phyloP scores from a whole-genome alignment of 2,113 vertebrate genomes.

The Datnioides undecimradiatus region DNA sequence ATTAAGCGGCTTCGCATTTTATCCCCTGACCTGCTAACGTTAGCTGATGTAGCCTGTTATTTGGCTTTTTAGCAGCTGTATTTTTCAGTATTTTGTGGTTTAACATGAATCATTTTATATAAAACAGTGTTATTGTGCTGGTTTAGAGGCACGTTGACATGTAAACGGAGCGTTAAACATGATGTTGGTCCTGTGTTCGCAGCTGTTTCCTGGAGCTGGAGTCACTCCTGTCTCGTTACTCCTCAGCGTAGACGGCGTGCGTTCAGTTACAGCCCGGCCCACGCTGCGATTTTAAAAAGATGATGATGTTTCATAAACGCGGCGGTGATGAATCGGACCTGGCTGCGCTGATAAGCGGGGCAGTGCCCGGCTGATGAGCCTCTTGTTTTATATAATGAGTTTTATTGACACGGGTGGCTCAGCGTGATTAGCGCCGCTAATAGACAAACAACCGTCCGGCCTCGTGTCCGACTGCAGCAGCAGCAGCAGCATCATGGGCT shows the following conservation, averaged over 20 bases:
- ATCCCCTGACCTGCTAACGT: too few relatives aligned
- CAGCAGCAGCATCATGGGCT: not conserved
- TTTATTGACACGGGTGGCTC: slow-evolving; percentile 62
- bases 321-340: slow-evolving; percentile 55
- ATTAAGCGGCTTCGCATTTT: not conserved
- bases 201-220: not conserved
- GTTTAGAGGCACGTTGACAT: too few relatives aligned
- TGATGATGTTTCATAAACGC: slow-evolving; percentile 36
- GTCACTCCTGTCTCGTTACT: not conserved
- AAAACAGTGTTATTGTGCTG: too few relatives aligned
- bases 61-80: too few relatives aligned
- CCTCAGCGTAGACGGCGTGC: not conserved
- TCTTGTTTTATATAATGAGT: slow-evolving; percentile 63
- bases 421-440: slow-evolving; percentile 55
- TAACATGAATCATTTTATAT: too few relatives aligned
- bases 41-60: too few relatives aligned
- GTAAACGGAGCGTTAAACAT: too few relatives aligned
- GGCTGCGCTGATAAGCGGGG: slow-evolving; percentile 58
- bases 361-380: slow-evolving; percentile 46
- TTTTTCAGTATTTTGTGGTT: too few relatives aligned
- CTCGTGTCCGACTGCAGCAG: slow-evolving; percentile 3
- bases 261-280: not conserved
- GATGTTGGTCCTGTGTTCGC: too few relatives aligned
- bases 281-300: slow-evolving; percentile 34
- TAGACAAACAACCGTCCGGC: slow-evolving; percentile 53